Evolutionary conservation across 35 echinoderm and acorn worm genomes (phyloP).

Genomic region (Amphiura filiformis): DNA sequence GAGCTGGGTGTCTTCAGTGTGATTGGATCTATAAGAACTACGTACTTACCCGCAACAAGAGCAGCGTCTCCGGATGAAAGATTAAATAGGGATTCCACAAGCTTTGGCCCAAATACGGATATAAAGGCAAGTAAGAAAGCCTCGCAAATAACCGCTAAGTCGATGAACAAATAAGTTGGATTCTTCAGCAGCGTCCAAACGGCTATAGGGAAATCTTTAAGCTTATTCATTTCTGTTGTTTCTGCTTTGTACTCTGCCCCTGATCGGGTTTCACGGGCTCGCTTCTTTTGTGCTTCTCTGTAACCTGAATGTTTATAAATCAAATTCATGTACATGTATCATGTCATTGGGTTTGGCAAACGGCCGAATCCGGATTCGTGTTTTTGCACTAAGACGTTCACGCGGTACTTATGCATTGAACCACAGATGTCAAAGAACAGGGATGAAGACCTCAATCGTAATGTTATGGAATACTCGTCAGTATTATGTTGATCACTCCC

Average conservation of each 20-base stretch:
- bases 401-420: too few relatives aligned
- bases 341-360: too few relatives aligned
- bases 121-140: conserved; percentile 69
- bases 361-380: too few relatives aligned
- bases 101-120: conserved; percentile 78
- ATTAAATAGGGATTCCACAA: conserved; percentile 72
- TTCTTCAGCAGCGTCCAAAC: conserved; percentile 53
- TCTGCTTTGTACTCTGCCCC: neutral
- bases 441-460: too few relatives aligned
- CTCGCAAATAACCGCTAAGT: conserved; percentile 43
- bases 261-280: conserved; percentile 1
- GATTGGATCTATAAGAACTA: neutral
- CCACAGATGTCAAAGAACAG: too few relatives aligned
- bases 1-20: too few relatives aligned
- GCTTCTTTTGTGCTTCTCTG: neutral
- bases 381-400: too few relatives aligned
- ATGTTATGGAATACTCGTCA: too few relatives aligned
- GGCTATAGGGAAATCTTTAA: conserved; percentile 63
- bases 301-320: too few relatives aligned
- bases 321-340: too few relatives aligned
- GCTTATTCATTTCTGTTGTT: conserved; percentile 1
- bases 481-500: conserved; percentile 27
- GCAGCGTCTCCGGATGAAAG: conserved; percentile 56
- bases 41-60: conserved; percentile 49
- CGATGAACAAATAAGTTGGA: conserved; percentile 64